phyloP scores from a whole-genome alignment of 92 coral and sea anemone species.

The Epizoanthus scotinus region DNA sequence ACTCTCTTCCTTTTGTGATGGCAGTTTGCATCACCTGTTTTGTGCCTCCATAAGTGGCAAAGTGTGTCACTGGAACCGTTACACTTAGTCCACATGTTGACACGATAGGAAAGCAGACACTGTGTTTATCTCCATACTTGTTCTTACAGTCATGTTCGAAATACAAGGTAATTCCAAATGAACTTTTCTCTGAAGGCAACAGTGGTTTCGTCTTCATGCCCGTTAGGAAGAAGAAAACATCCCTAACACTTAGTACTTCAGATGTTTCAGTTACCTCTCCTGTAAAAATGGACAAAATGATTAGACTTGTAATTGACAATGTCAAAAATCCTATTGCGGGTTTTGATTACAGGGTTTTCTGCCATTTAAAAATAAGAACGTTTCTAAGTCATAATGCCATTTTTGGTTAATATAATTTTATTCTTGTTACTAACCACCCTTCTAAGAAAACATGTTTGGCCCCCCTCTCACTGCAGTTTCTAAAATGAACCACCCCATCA shows the following conservation, averaged over 20 bases:
- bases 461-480: too few relatives aligned
- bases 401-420: too few relatives aligned
- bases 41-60: constrained; percentile 27
- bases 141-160: constrained; percentile 33
- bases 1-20: constrained; percentile 21
- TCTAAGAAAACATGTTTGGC: too few relatives aligned
- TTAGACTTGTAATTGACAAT: too few relatives aligned
- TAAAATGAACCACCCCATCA: too few relatives aligned
- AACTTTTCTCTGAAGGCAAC: constrained; percentile 26
- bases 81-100: constrained; percentile 35
- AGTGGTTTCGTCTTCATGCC: constrained; percentile 33
- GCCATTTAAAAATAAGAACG: too few relatives aligned
- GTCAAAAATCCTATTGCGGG: too few relatives aligned
- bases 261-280: constrained; percentile 23
- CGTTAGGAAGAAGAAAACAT: constrained; percentile 32
- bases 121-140: neutral
- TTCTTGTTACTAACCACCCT: too few relatives aligned
- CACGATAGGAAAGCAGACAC: constrained; percentile 28
- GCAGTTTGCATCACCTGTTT: constrained; percentile 24
- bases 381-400: too few relatives aligned
- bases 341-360: too few relatives aligned
- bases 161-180: constrained; percentile 21
- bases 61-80: constrained; percentile 28
- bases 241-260: constrained; percentile 3
- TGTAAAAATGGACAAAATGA: too few relatives aligned